Evolutionary conservation across 2,113 vertebrate species (phyloP).

Genomic region (Taurulus bubalis): DNA sequence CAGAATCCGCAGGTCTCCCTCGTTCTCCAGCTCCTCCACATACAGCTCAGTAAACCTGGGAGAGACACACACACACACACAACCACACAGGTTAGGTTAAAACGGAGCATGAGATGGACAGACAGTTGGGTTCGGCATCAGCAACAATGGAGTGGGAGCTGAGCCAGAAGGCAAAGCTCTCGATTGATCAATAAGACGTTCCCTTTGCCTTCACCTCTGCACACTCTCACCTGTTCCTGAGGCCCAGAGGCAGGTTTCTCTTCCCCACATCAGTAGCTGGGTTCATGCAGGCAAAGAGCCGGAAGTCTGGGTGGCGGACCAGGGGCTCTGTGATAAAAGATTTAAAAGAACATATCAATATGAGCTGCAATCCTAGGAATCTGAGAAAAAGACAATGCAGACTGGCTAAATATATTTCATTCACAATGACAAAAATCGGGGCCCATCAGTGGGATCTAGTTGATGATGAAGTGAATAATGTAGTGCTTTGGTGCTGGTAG

Average conservation of each 20-base stretch:
- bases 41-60: slow-evolving; percentile 96
- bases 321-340: slow-evolving; percentile 88
- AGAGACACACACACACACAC: not conserved
- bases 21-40: slow-evolving; percentile 93
- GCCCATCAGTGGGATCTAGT: not conserved
- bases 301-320: slow-evolving; percentile 92
- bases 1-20: slow-evolving; percentile 91
- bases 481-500: not conserved
- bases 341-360: not conserved
- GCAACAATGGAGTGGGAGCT: too few relatives aligned
- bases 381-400: not conserved
- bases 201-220: not conserved
- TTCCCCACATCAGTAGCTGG: slow-evolving; percentile 98
- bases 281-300: slow-evolving; percentile 98
- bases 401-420: not conserved
- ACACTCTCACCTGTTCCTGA: slow-evolving; percentile 91
- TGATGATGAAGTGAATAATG: not conserved
- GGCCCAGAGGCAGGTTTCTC: slow-evolving; percentile 94
- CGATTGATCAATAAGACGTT: not conserved
- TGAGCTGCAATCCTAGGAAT: not conserved
- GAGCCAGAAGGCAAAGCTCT: too few relatives aligned
- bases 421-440: not conserved
- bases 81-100: too few relatives aligned
- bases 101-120: too few relatives aligned
- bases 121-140: too few relatives aligned